Evolutionary conservation across 2,113 vertebrate species (phyloP).

Genomic region (Malurus melanocephalus): DNA sequence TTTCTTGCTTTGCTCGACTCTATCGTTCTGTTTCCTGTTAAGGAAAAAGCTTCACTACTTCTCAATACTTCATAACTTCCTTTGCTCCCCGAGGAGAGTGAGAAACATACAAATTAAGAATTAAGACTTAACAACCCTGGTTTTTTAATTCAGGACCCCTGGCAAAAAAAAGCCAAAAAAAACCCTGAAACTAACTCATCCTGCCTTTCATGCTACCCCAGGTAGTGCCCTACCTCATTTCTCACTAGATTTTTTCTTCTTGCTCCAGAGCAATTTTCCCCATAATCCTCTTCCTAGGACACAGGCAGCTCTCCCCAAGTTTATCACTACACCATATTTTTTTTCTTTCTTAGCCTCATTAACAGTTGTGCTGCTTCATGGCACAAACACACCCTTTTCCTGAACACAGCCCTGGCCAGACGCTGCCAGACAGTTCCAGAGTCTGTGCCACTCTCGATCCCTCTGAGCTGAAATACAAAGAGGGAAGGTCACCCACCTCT

Average conservation of each 20-base stretch:
- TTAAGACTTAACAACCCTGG: neutral
- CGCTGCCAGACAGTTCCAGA: neutral
- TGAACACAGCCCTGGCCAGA: neutral
- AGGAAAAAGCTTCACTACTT: neutral
- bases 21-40: neutral
- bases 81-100: neutral
- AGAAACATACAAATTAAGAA: neutral
- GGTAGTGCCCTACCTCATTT: neutral
- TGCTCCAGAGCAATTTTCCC: neutral
- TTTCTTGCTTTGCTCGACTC: neutral
- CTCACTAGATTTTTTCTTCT: neutral
- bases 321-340: neutral
- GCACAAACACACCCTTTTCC: neutral
- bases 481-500: neutral
- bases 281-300: neutral
- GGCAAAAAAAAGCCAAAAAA: neutral
- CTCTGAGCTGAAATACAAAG: neutral
- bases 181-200: neutral
- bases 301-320: neutral
- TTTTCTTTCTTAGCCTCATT: neutral
- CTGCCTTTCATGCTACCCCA: neutral
- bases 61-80: neutral
- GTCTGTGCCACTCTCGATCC: neutral
- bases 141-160: neutral
- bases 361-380: neutral